phyloP scores from a whole-genome alignment of 1,140 invertebrate genomes.

The Panagrolaimus sp. region DNA sequence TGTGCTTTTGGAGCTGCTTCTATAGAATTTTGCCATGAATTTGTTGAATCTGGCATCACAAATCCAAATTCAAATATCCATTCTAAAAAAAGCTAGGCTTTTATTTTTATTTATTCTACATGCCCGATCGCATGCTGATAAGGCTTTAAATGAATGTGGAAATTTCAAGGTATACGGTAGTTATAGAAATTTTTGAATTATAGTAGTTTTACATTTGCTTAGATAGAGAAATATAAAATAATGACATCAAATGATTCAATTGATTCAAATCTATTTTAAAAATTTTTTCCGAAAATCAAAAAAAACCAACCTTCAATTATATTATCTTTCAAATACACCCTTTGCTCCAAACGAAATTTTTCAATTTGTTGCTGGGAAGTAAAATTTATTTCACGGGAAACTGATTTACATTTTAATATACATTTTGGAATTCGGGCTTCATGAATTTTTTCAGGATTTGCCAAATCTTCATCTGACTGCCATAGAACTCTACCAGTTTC shows the following conservation, averaged over 20 bases:
- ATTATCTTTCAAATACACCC: constrained; percentile 70
- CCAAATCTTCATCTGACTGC: constrained; percentile 95
- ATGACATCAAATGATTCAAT: too few relatives aligned
- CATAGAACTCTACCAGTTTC: constrained; percentile 90
- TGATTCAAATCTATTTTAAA: too few relatives aligned
- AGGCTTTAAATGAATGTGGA: too few relatives aligned
- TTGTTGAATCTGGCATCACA: constrained; percentile 95
- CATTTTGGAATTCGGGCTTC: constrained; percentile 91
- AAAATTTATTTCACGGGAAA: constrained; percentile 96
- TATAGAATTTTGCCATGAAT: constrained; percentile 94
- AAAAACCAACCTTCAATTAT: constrained; percentile 63
- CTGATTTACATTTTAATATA: constrained; percentile 86
- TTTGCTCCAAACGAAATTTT: constrained; percentile 91
- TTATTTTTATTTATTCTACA: too few relatives aligned
- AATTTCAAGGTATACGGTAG: too few relatives aligned
- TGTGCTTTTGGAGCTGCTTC: constrained; percentile 97
- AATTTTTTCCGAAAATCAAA: too few relatives aligned
- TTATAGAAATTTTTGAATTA: too few relatives aligned
- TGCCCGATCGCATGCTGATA: too few relatives aligned
- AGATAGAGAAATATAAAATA: too few relatives aligned
- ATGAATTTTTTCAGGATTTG: constrained; percentile 79
- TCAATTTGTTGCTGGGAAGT: constrained; percentile 92
- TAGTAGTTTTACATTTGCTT: too few relatives aligned
- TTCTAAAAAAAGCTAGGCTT: constrained; percentile 69
- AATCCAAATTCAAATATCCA: constrained; percentile 99